Conservation (phyloP, 2,888 invertebrate genomes). For the Spilarctia lutea region DNA sequence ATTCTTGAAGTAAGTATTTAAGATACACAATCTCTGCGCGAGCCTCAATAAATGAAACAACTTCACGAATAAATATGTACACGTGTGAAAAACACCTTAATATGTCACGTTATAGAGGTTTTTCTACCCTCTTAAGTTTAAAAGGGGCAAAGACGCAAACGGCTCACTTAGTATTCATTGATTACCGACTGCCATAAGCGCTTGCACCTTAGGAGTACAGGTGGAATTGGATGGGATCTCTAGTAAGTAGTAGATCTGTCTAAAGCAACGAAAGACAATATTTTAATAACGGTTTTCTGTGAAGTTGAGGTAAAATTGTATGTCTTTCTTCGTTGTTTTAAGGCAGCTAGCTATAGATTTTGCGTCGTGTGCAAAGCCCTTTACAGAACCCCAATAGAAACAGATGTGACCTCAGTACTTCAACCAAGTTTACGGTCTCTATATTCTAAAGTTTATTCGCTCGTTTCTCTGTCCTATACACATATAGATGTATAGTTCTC, state of each 20-base stretch:
- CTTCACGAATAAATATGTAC: too few relatives aligned
- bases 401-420: conserved; percentile 37
- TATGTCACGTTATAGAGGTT: neutral
- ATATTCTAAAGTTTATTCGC: conserved; percentile 38
- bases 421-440: conserved; percentile 39
- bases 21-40: too few relatives aligned
- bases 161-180: too few relatives aligned
- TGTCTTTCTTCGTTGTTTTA: neutral
- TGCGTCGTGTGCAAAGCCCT: conserved; percentile 4
- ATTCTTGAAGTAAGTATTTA: neutral
- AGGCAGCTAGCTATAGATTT: neutral
- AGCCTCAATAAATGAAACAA: neutral
- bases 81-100: neutral
- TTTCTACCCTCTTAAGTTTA: too few relatives aligned
- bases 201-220: too few relatives aligned
- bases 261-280: neutral
- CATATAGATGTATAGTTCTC: conserved; percentile 36
- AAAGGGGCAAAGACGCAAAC: too few relatives aligned
- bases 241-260: too few relatives aligned
- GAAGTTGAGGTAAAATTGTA: too few relatives aligned
- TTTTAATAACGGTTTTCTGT: neutral
- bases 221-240: neutral
- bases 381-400: conserved; percentile 25
- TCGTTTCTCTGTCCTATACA: conserved; percentile 37
- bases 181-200: too few relatives aligned